These are phyloP conservation scores for Nibea albiflora DNA, from an alignment of 2,113 vertebrate species.

Conservation along the genomic window DNA sequence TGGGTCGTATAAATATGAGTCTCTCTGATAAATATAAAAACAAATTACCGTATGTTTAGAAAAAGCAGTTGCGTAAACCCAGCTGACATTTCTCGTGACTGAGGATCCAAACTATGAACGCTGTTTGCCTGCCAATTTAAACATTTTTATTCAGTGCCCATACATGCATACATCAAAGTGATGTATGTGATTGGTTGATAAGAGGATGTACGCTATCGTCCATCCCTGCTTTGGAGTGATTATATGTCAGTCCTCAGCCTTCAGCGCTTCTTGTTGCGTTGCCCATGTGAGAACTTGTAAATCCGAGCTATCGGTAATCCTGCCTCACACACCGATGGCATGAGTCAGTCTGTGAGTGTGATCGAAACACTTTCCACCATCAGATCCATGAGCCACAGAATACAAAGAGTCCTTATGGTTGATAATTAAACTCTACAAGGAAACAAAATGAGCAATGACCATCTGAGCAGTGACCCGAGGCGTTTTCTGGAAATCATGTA, in stretches of 20 bases:
- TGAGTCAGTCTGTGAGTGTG: slow-evolving; percentile 21
- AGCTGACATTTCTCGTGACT: slow-evolving; percentile 19
- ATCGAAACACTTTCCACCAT: slow-evolving; percentile 8
- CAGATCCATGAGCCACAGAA: neutral
- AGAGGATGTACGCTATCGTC: slow-evolving; percentile 39
- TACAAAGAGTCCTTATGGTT: neutral
- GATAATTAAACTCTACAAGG: slow-evolving; percentile 3
- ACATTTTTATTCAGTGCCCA: slow-evolving; percentile 42
- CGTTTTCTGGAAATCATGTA: slow-evolving; percentile 10
- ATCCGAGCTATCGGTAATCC: slow-evolving; percentile 57
- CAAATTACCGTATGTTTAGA: neutral
- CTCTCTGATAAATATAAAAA: neutral
- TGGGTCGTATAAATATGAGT: neutral
- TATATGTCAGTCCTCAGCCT: slow-evolving; percentile 53
- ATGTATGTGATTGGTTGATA: slow-evolving; percentile 56
- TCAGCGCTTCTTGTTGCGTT: slow-evolving; percentile 30
- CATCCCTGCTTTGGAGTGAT: slow-evolving; percentile 44
- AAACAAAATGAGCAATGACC: slow-evolving; percentile 7
- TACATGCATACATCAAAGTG: slow-evolving; percentile 60
- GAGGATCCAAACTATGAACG: slow-evolving; percentile 25
- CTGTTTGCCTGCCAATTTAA: slow-evolving; percentile 34
- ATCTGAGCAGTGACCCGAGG: slow-evolving; percentile 2
- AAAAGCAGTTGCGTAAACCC: neutral
- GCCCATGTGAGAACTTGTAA: slow-evolving; percentile 49
- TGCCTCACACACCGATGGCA: slow-evolving; percentile 34